phyloP scores from a whole-genome alignment of 2,888 invertebrate species.

The Orchesellides sinensis region DNA sequence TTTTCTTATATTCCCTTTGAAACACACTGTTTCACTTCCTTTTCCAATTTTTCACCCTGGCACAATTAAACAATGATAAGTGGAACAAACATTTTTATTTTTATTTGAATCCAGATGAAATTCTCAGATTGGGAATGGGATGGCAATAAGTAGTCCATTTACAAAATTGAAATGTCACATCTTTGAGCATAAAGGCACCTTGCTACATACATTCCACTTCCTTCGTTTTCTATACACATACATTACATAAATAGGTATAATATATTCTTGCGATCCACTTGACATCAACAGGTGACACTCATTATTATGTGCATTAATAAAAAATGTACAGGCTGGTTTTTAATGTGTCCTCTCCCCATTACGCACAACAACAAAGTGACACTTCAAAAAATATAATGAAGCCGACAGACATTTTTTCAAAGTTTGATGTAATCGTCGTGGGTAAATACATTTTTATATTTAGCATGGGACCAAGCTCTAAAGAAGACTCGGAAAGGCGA shows the following conservation, averaged over 20 bases:
- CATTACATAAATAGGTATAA: no score
- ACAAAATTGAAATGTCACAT: not conserved
- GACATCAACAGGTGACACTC: constrained; percentile 52
- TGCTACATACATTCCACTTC: constrained; percentile 4
- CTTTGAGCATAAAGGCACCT: not conserved
- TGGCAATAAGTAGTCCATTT: not conserved
- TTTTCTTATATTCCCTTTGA: not conserved
- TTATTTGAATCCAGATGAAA: not conserved
- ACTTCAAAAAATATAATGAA: no score
- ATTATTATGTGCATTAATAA: constrained; percentile 45
- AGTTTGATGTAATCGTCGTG: constrained; percentile 49
- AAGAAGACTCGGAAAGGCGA: not conserved
- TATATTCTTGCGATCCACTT: constrained; percentile 26
- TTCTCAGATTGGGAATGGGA: not conserved
- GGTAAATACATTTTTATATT: constrained; percentile 52
- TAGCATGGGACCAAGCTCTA: not conserved
- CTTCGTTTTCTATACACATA: not conserved
- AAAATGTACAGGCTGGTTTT: constrained; percentile 33
- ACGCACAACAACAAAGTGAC: constrained; percentile 13
- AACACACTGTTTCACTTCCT: not conserved
- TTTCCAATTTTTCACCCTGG: constrained; percentile 17
- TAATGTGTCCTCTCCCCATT: constrained; percentile 19
- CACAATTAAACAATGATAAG: no score
- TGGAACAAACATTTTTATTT: not conserved
- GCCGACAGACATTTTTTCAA: no score